A percentile compares a stretch with the other conserved stretches of the same genome.
Evolutionary conservation across 1,140 invertebrate species (phyloP).

Genomic region (Anastatus disparis): DNA sequence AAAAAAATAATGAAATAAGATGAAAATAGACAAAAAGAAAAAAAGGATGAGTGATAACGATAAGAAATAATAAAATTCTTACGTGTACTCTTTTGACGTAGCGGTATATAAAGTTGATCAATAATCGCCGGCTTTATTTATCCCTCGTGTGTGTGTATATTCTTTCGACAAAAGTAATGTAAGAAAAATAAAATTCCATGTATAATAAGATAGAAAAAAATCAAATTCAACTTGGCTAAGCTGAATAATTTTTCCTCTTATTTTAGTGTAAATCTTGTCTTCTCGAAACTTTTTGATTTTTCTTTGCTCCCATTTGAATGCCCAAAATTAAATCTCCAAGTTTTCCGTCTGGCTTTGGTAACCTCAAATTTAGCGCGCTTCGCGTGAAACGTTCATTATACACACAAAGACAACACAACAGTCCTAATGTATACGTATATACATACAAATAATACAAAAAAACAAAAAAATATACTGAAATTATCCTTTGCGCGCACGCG

Average conservation of each 20-base stretch:
- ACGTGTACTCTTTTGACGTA: constrained; percentile 12
- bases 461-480: constrained; percentile 6
- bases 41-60: not conserved
- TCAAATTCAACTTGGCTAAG: no score
- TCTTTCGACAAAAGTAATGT: constrained; percentile 9
- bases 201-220: no score
- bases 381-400: not conserved
- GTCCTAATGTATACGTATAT: not conserved
- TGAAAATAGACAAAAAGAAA: not conserved
- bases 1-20: not conserved
- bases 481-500: not conserved
- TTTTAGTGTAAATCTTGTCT: constrained; percentile 16
- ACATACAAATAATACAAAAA: not conserved
- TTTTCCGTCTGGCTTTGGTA: constrained; percentile 35
- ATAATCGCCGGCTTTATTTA: constrained; percentile 23
- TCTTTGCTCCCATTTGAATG: no score
- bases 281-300: not conserved
- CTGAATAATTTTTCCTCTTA: not conserved
- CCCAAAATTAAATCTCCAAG: constrained; percentile 32
- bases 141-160: constrained; percentile 8
- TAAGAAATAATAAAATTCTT: constrained; percentile 2
- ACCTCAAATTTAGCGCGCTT: constrained; percentile 37
- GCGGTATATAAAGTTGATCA: constrained; percentile 5
- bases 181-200: no score
- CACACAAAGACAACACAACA: not conserved